Evolutionary conservation across 2,797 vertebrate genomes (phyloP).

Genomic region (Tamandua tetradactyla): DNA sequence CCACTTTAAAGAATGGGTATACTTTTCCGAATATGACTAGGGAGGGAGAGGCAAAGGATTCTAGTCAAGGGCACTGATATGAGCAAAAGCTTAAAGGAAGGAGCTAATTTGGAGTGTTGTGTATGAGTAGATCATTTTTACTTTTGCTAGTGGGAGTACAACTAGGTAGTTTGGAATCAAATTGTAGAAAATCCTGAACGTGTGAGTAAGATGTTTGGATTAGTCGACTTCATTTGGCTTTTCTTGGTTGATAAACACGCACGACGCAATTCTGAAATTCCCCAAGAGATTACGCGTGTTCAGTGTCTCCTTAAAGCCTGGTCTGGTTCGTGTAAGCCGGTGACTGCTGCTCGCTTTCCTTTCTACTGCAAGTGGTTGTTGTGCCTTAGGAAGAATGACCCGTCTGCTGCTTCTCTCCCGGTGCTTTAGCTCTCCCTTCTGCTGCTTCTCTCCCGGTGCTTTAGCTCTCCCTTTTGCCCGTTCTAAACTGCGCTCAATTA

Average conservation of each 20-base stretch:
- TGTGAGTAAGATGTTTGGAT: constrained; percentile 34
- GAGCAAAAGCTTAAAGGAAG: constrained; percentile 29
- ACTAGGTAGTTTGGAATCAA: constrained; percentile 38
- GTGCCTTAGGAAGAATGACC: neutral
- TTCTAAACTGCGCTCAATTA: neutral
- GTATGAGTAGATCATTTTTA: constrained; percentile 32
- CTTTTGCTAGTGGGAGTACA: constrained; percentile 31
- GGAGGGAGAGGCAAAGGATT: neutral
- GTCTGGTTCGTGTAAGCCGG: neutral
- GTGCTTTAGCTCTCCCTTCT: neutral
- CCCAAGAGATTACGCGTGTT: neutral
- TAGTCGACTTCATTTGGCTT: constrained; percentile 50
- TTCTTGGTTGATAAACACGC: neutral
- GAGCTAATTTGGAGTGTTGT: constrained; percentile 23
- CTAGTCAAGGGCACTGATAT: neutral
- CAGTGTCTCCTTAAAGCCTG: neutral
- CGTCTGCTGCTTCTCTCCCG: neutral
- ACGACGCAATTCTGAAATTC: constrained; percentile 21
- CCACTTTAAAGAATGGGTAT: neutral
- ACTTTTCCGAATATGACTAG: neutral
- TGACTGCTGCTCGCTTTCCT: neutral
- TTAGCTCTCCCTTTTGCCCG: neutral
- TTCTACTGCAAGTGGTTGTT: neutral
- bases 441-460: too few species aligned
- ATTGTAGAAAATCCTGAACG: constrained; percentile 28